Conservation (phyloP, 1,140 invertebrate species). For the Leptopilina boulardi region DNA sequence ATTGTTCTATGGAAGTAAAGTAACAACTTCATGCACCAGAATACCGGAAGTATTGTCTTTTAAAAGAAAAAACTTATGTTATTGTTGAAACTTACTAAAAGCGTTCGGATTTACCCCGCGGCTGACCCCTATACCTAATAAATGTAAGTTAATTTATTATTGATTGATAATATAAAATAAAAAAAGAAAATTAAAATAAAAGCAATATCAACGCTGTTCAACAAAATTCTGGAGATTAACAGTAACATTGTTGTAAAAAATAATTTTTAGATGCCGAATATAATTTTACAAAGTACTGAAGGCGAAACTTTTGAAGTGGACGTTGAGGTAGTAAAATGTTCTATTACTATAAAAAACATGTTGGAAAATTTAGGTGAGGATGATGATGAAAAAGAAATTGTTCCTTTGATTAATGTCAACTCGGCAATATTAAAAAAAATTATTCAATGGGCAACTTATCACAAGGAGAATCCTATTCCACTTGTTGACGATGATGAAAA, state of each 20-base stretch:
- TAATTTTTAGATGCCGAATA: slow-evolving; percentile 88
- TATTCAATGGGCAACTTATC: slow-evolving; percentile 95
- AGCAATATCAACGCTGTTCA: no score
- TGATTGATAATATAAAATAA: no score
- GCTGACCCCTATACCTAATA: no score
- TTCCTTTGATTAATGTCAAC: slow-evolving; percentile 98
- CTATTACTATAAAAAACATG: slow-evolving; percentile 99
- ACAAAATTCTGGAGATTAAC: no score
- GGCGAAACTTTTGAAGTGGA: slow-evolving; percentile 98
- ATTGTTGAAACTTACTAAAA: no score
- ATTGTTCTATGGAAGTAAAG: no score
- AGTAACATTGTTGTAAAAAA: not conserved
- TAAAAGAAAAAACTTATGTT: no score
- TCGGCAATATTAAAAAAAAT: slow-evolving; percentile 98
- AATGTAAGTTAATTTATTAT: no score
- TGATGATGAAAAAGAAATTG: slow-evolving; percentile 93
- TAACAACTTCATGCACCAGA: no score
- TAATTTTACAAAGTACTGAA: slow-evolving; percentile 96
- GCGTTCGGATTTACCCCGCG: no score
- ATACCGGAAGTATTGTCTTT: no score
- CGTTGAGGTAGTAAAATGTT: slow-evolving; percentile 98
- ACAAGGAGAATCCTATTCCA: slow-evolving; percentile 96
- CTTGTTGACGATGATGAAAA: slow-evolving; percentile 98
- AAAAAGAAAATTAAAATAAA: not conserved
- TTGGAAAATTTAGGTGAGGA: slow-evolving; percentile 97